These are phyloP conservation scores for Toxostoma redivivum DNA, from an alignment of 2,113 vertebrate species.

Conservation along the genomic window DNA sequence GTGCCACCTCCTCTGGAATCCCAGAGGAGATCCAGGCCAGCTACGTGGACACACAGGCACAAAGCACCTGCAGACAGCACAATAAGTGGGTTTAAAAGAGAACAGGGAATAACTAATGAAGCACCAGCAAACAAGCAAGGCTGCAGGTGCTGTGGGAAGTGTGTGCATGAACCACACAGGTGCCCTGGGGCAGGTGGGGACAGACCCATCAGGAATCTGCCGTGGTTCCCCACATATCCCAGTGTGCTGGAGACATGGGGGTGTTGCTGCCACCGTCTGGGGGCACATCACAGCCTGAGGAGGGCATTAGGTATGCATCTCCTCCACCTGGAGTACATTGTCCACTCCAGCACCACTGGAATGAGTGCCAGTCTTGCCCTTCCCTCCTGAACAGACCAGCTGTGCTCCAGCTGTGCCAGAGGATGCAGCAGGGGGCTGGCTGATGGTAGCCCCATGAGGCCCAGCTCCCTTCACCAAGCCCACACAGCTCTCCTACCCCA, in stretches of 20 bases:
- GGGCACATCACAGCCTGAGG: fast-evolving
- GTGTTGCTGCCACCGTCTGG: not conserved
- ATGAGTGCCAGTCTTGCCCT: not conserved
- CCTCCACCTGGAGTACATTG: not conserved
- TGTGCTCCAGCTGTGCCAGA: not conserved
- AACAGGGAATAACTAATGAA: not conserved
- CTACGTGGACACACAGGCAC: not conserved
- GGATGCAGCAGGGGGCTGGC: not conserved
- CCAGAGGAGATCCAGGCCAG: not conserved
- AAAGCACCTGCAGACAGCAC: not conserved
- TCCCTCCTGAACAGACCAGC: fast-evolving
- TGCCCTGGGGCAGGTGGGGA: not conserved
- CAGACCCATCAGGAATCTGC: not conserved
- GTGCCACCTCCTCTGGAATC: not conserved
- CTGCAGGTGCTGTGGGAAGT: not conserved
- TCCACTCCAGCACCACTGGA: fast-evolving
- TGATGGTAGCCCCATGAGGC: too few relatives aligned
- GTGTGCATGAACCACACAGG: not conserved
- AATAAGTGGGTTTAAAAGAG: not conserved
- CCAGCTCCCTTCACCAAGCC: not conserved
- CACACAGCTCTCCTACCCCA: not conserved
- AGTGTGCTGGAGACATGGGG: not conserved
- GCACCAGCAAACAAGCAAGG: not conserved
- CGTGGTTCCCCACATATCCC: not conserved
- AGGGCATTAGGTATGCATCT: not conserved